phyloP scores from a whole-genome alignment of 2,888 invertebrate species.

The Tiliacea citrago region DNA sequence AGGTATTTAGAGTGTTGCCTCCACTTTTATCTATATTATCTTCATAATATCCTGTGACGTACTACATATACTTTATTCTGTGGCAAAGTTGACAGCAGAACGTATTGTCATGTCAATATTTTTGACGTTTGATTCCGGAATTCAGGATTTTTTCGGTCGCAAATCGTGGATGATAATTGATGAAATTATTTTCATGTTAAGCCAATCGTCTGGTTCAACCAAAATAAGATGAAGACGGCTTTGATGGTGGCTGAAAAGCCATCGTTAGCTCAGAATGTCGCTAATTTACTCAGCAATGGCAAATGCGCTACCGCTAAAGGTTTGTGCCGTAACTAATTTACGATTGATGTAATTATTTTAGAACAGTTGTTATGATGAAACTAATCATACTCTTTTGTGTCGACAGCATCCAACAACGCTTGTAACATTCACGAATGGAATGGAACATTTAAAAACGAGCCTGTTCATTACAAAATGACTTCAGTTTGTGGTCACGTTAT shows the following conservation, averaged over 20 bases:
- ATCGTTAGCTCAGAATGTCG: conserved; percentile 98
- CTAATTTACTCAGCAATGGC: conserved; percentile 97
- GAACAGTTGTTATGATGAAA: background rate
- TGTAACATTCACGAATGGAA: conserved; percentile 99
- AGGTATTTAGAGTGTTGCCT: too few species aligned
- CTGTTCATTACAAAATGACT: conserved; percentile 97
- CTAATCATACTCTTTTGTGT: conserved; percentile 27
- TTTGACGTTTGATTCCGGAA: conserved; percentile 7
- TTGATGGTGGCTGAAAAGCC: conserved; percentile 99
- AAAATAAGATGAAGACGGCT: conserved; percentile 93
- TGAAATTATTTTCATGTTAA: conserved; percentile 45
- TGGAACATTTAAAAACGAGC: conserved; percentile 94
- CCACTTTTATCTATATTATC: too few species aligned
- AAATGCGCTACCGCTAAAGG: conserved; percentile 94
- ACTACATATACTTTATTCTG: too few species aligned
- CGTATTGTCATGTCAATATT: background rate
- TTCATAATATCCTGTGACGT: too few species aligned
- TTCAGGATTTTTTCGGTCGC: conserved; percentile 1
- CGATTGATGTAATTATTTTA: conserved; percentile 27
- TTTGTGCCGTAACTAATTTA: conserved; percentile 70
- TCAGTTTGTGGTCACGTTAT: conserved; percentile 99
- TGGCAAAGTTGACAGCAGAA: conserved; percentile 9
- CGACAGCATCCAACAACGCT: conserved; percentile 93
- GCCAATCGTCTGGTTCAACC: background rate
- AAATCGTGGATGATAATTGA: conserved; percentile 21